Evolutionary conservation across 2,113 vertebrate species (phyloP), one percentile per base, ranked within the genome.

Genomic region (Hylia prasina): DNA sequence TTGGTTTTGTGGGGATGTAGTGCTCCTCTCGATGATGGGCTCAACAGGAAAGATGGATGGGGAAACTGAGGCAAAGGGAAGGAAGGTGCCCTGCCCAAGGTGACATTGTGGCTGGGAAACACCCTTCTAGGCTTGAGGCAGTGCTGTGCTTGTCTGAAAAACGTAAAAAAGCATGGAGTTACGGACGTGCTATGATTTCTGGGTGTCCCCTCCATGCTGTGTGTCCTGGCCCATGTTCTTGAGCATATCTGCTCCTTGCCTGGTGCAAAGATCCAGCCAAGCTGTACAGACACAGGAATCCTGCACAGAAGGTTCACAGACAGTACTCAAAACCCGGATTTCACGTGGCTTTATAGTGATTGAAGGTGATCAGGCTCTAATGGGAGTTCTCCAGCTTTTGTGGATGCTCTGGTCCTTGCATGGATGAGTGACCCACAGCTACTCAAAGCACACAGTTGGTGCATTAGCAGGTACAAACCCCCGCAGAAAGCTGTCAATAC

Each of bases 151-250:
- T 77, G 39, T 39, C 47, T 42, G 37, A 71, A 71, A 60, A 50
- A 25, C 40, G n/a, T 12, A 4, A 1, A 84, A 37, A 60, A 79
- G 2, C 24, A 3, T 0, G 1, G 70, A 27, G 11, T 58, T 88
- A 35, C 0, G 5, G 22, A 20, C 0, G 0, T 23, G 20, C 11
- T 33, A 9, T 16, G 9, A 5, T 83, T 87, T 57, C 0, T 6
- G 35, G 11, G 24, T 68, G 31, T 81, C 13, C 13, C 14, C 7
- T 71, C 12, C 14, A 1, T 14, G 13, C 22, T 3, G 7, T 51
- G 30, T 39, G 10, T 72, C 54, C 75, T 56, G 48, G 44, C 13
- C 39, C 0, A 1, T 7, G 30, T 2, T 58, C 75, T 45, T 72
- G 57, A 61, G 37, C 51, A 23, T 8, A 25, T 75, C 56, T 47